These are phyloP conservation scores for Emydocephalus ijimae DNA, from an alignment of 2,113 vertebrate species.

Conservation along the genomic window DNA sequence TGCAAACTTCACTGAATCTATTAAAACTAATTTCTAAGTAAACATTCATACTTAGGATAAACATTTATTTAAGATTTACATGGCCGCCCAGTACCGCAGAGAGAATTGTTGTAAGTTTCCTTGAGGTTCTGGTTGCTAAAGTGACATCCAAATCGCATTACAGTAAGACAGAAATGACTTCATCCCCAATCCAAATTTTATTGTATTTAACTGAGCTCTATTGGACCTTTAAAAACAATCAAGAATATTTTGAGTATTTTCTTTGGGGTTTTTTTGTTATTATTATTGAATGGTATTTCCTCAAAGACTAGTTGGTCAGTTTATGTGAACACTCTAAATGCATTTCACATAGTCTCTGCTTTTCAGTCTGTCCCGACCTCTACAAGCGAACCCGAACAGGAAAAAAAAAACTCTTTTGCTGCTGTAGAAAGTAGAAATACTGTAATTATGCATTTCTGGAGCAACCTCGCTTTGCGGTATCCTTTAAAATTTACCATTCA, in stretches of 20 bases:
- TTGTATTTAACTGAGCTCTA: not conserved
- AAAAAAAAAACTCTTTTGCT: no score
- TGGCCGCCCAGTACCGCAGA: not conserved
- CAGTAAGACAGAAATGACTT: not conserved
- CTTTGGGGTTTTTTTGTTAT: not conserved
- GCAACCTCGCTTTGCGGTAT: not conserved
- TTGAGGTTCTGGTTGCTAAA: not conserved
- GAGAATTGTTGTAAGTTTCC: not conserved
- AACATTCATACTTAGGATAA: not conserved
- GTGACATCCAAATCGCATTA: not conserved
- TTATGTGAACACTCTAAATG: not conserved
- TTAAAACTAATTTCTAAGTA: not conserved
- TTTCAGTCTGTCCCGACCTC: not conserved
- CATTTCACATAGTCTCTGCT: not conserved
- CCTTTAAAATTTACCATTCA: not conserved
- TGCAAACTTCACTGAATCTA: not conserved
- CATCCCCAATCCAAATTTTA: not conserved
- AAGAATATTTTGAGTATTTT: not conserved
- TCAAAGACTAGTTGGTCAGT: not conserved
- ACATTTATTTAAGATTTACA: not conserved
- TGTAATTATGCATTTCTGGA: not conserved
- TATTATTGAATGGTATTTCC: not conserved
- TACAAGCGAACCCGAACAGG: not conserved
- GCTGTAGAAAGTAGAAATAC: not conserved
- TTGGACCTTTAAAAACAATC: not conserved